phyloP scores from a whole-genome alignment of 2,113 vertebrate genomes.

The Gasterosteus aculeatus region DNA sequence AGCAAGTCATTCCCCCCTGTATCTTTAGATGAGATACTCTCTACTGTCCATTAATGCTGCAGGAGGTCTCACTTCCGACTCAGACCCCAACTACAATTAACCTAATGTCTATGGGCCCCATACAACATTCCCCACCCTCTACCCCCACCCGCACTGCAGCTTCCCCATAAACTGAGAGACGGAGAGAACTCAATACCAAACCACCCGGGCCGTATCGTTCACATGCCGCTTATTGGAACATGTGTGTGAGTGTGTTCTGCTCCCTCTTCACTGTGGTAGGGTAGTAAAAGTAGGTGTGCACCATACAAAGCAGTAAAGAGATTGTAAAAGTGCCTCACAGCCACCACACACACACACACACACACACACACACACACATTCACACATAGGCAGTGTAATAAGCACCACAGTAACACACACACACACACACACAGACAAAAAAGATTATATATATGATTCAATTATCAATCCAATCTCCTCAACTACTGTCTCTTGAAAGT shows the following conservation, averaged over 20 bases:
- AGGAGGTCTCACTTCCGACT: slow-evolving; percentile 2
- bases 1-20: background rate
- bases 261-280: slow-evolving; percentile 46
- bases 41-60: background rate
- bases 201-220: slow-evolving; percentile 62
- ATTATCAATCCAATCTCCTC: background rate
- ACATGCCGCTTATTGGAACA: slow-evolving; percentile 63
- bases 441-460: too few species aligned
- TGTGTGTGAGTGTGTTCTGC: slow-evolving; percentile 19
- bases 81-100: slow-evolving; percentile 51
- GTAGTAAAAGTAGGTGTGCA: slow-evolving; percentile 75
- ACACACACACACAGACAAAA: background rate
- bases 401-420: slow-evolving; percentile 17
- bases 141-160: slow-evolving; percentile 10
- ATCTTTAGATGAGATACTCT: background rate
- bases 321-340: slow-evolving; percentile 73
- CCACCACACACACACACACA: slow-evolving; percentile 43
- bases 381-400: slow-evolving; percentile 13
- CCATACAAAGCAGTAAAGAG: slow-evolving; percentile 74
- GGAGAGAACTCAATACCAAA: slow-evolving; percentile 71
- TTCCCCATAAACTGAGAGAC: slow-evolving; percentile 75
- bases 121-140: background rate
- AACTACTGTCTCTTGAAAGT: background rate
- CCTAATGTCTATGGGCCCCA: slow-evolving; percentile 35
- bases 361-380: slow-evolving; percentile 31